Percentiles rank a stretch among this genome's conserved stretches.
phyloP scores from a whole-genome alignment of 2,797 vertebrate species.

The Tachyglossus aculeatus region DNA sequence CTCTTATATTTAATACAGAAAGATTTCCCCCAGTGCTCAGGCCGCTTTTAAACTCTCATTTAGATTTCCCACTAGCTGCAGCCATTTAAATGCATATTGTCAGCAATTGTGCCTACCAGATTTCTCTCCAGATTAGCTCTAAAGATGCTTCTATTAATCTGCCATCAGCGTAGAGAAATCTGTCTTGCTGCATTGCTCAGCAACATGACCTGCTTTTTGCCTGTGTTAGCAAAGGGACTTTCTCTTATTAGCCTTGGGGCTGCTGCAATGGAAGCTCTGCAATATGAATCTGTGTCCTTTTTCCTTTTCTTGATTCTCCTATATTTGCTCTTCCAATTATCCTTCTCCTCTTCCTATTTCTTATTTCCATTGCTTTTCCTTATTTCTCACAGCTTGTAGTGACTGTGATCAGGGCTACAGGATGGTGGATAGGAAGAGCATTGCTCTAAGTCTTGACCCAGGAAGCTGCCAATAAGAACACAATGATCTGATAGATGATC shows the following conservation, averaged over 20 bases:
- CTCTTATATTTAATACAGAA: constrained; percentile 37
- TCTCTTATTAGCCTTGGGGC: not conserved
- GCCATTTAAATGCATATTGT: constrained; percentile 62
- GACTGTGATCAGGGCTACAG: constrained; percentile 18
- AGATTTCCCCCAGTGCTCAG: constrained; percentile 38
- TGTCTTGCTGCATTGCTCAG: constrained; percentile 6
- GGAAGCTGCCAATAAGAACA: too few relatives aligned
- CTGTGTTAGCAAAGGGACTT: not conserved
- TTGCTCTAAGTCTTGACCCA: not conserved
- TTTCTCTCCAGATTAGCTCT: constrained; percentile 40
- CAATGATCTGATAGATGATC: too few relatives aligned
- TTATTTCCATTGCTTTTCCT: constrained; percentile 38
- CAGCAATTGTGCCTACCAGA: constrained; percentile 41
- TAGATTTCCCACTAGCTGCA: constrained; percentile 46
- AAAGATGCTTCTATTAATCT: constrained; percentile 46
- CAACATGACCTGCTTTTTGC: constrained; percentile 38
- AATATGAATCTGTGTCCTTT: not conserved
- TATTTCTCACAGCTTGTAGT: not conserved
- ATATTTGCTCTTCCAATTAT: not conserved
- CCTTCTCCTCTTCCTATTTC: not conserved
- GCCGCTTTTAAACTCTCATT: constrained; percentile 48
- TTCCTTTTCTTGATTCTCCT: not conserved
- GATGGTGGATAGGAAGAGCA: not conserved
- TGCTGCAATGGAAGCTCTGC: not conserved
- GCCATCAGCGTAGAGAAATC: constrained; percentile 36